Conservation (phyloP, 2,888 invertebrate species). For the Dusona sp. region DNA sequence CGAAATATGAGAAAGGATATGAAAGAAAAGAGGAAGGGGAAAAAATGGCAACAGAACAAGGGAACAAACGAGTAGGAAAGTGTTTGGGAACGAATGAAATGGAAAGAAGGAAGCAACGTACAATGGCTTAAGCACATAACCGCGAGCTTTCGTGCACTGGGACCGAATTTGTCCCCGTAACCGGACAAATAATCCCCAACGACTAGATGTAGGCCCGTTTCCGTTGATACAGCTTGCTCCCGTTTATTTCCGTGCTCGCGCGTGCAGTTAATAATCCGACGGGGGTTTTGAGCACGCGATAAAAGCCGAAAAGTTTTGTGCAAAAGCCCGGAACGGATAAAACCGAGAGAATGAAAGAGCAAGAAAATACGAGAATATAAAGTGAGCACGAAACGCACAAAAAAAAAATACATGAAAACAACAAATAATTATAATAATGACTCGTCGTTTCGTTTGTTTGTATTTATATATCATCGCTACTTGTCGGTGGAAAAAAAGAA, state of each 20-base stretch:
- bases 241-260: slow-evolving; percentile 63
- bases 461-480: slow-evolving; percentile 45
- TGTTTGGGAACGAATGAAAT: slow-evolving; percentile 46
- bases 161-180: slow-evolving; percentile 60
- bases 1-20: not conserved
- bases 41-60: not conserved
- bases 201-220: slow-evolving; percentile 67
- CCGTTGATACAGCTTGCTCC: slow-evolving; percentile 73
- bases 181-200: slow-evolving; percentile 67
- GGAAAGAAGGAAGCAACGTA: slow-evolving; percentile 39
- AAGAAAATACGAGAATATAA: slow-evolving; percentile 18
- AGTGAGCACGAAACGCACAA: slow-evolving; percentile 1
- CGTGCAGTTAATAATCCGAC: slow-evolving; percentile 80
- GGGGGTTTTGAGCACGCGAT: slow-evolving; percentile 75
- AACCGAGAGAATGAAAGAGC: slow-evolving; percentile 11
- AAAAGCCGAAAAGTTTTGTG: slow-evolving; percentile 68
- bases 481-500: slow-evolving; percentile 29
- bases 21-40: not conserved
- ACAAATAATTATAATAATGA: slow-evolving; percentile 68
- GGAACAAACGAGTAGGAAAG: slow-evolving; percentile 22
- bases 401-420: slow-evolving; percentile 36
- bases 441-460: slow-evolving; percentile 40
- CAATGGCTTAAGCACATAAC: slow-evolving; percentile 54
- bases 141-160: slow-evolving; percentile 58
- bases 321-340: slow-evolving; percentile 53